Evolutionary conservation across 2,888 invertebrate species (phyloP).

Genomic region (Chironomus riparius): DNA sequence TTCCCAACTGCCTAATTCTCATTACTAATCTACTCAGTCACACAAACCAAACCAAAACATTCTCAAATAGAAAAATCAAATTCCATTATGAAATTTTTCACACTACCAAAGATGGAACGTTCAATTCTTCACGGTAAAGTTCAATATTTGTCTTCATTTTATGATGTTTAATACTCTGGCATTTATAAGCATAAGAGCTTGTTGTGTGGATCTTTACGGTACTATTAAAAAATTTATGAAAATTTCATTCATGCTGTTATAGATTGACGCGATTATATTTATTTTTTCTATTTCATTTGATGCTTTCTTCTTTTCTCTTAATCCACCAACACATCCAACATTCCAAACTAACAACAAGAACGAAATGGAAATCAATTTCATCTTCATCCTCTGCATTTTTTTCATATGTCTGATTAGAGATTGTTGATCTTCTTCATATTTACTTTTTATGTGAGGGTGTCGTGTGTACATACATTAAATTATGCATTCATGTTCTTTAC

Average conservation of each 20-base stretch:
- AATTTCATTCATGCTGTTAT: slow-evolving; percentile 17
- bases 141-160: neutral
- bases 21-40: too few relatives aligned
- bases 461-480: neutral
- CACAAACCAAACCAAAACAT: too few relatives aligned
- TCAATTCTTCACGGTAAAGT: neutral
- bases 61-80: too few relatives aligned
- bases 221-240: slow-evolving; percentile 12
- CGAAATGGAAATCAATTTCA: too few relatives aligned
- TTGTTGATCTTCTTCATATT: too few relatives aligned
- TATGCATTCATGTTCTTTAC: neutral
- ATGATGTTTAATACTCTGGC: neutral
- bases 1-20: too few relatives aligned
- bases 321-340: slow-evolving; percentile 16
- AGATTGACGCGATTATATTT: slow-evolving; percentile 5
- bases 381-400: too few relatives aligned
- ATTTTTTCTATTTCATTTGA: neutral
- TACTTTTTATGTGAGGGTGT: too few relatives aligned
- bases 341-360: neutral
- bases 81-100: too few relatives aligned
- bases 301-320: neutral
- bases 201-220: neutral
- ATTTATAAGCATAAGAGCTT: neutral
- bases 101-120: too few relatives aligned
- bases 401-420: too few relatives aligned